Base-by-base conservation (phyloP, 2,113 vertebrate species). In the Heterochromis multidens region DNA sequence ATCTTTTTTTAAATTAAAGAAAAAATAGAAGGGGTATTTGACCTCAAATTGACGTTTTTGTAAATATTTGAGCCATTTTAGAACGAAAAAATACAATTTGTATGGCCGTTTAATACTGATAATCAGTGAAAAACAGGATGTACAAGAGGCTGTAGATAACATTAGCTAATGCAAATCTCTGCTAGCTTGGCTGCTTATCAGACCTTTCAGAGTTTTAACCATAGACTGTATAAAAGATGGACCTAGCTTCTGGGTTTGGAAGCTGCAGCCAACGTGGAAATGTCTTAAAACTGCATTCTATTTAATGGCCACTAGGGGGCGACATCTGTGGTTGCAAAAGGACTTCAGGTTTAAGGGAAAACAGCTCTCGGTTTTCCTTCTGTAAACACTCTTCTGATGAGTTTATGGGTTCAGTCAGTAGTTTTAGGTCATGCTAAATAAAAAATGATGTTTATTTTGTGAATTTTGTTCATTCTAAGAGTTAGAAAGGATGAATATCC, bases 281-380 rank as follows among this genome's bases (percentile, higher is more conserved):
- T 52, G 31, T 17, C 16, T 74, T 74, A 52, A 74, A 31, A 49
- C 25, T 52, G 27, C 29, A 52, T 52, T 74, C 46, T 74, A 52
- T 52, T 74, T 52, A 52, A 74, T 31, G 29, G 6, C 46, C 67
- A 74, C 67, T 21, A 74, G 67, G 10, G 67, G 43, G 27, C 6
- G 27, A 52, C 40, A 29, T 43, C 2, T 72, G 67, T 3, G 25
- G 43, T 72, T 72, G 0, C 43, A 29, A 27, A 49, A 8, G 0
- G 67, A 0, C 17, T 46, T 11, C 29, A 3, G 17, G 43, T 74
- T 52, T 49, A 72, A 46, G 27, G 0, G 65, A 72, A 72, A 12
- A 72, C 65, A 7, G 65, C 23, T 49, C 25, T 72, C 0, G 67
- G 19, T 2, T 72, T 49, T 5, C 23, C 27, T 70, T 23, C 27